These are phyloP conservation scores for Hephaestus fuliginosus DNA, from an alignment of 2,797 vertebrate species.

Conservation along the genomic window DNA sequence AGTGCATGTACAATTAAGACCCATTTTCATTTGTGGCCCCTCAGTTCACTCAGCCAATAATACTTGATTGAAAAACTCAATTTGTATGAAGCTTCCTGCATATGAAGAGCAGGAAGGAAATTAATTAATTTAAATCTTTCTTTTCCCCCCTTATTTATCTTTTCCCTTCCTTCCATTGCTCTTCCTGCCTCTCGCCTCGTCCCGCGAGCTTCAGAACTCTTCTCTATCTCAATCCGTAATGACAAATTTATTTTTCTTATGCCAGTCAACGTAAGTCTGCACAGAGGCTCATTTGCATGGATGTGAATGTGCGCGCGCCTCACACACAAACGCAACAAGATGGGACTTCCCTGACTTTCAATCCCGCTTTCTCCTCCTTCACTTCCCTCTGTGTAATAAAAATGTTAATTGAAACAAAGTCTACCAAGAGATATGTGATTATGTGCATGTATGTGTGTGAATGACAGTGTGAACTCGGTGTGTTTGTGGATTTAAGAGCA, in stretches of 20 bases:
- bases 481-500: constrained; percentile 56
- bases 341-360: constrained; percentile 41
- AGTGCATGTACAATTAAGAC: constrained; percentile 67
- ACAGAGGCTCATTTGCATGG: constrained; percentile 38
- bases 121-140: constrained; percentile 60
- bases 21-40: constrained; percentile 71
- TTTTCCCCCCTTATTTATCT: constrained; percentile 48
- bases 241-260: constrained; percentile 46
- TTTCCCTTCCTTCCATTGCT: constrained; percentile 38
- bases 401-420: constrained; percentile 85
- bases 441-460: constrained; percentile 25
- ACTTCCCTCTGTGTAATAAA: constrained; percentile 73
- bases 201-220: constrained; percentile 28
- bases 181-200: constrained; percentile 15
- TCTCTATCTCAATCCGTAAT: constrained; percentile 41
- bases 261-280: constrained; percentile 46
- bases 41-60: constrained; percentile 68
- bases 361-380: constrained; percentile 51
- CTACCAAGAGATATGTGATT: constrained; percentile 74
- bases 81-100: constrained; percentile 62
- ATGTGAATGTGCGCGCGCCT: not conserved
- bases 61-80: constrained; percentile 68
- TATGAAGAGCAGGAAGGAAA: constrained; percentile 55
- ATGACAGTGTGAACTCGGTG: constrained; percentile 34
- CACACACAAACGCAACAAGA: constrained; percentile 37